These are phyloP conservation scores for Abramis brama DNA, from an alignment of 2,113 vertebrate genomes.

Conservation along the genomic window DNA sequence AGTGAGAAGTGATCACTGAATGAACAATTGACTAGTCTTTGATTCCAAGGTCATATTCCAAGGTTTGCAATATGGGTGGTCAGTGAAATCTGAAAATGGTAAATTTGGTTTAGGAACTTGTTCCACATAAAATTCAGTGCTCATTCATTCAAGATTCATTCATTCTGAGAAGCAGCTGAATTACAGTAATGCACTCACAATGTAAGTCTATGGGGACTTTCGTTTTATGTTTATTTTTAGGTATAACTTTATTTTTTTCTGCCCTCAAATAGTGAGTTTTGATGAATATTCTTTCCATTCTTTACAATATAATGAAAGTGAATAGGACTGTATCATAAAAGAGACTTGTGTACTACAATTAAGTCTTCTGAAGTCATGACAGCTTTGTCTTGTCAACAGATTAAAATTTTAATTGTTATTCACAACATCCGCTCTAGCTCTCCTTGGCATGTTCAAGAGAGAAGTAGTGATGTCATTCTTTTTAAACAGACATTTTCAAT, in stretches of 20 bases:
- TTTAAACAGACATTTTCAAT: background rate
- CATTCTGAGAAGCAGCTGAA: background rate
- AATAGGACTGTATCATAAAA: background rate
- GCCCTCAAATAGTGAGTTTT: background rate
- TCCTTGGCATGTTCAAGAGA: background rate
- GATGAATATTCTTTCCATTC: background rate
- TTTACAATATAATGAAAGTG: background rate
- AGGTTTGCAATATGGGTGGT: slow-evolving; percentile 57
- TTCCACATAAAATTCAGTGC: background rate
- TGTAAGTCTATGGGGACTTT: background rate
- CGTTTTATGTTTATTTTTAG: background rate
- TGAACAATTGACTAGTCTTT: slow-evolving; percentile 12
- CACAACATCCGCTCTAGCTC: background rate
- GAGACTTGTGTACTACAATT: background rate
- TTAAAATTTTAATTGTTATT: background rate
- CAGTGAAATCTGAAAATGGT: slow-evolving; percentile 19
- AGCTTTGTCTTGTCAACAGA: background rate
- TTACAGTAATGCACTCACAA: background rate
- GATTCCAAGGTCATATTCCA: slow-evolving; percentile 1
- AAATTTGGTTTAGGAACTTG: background rate
- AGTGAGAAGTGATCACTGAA: slow-evolving; percentile 6
- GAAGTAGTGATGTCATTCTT: background rate
- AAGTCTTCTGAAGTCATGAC: background rate
- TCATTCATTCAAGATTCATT: background rate
- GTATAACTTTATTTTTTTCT: background rate